A percentile compares a stretch with the other conserved stretches of the same genome.
Evolutionary conservation across 2,888 invertebrate species (phyloP).

Genomic region (Drosophila lacicola): DNA sequence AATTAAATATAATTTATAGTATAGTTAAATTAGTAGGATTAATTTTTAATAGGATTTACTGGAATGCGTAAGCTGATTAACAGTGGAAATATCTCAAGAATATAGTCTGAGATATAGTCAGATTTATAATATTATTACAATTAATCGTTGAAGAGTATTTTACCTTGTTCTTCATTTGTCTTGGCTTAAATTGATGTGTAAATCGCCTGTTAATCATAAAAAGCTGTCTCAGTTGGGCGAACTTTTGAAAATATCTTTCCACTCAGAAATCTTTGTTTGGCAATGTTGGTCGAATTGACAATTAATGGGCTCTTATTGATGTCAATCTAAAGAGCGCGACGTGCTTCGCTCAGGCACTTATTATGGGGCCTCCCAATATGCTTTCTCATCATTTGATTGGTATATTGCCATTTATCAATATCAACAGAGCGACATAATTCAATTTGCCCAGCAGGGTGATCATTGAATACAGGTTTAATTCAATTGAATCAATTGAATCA

Average conservation of each 20-base stretch:
- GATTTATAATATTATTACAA: no score
- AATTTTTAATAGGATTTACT: no score
- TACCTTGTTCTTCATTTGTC: not conserved
- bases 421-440: conserved; percentile 66
- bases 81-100: no score
- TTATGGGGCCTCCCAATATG: conserved; percentile 10
- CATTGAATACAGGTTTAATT: conserved; percentile 47
- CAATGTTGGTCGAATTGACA: conserved; percentile 11
- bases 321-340: conserved; percentile 32
- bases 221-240: not conserved
- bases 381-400: conserved; percentile 63
- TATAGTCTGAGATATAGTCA: no score
- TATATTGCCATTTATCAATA: conserved; percentile 73
- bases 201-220: not conserved
- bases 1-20: no score
- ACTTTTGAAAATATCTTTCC: not conserved
- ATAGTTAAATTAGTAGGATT: no score
- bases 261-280: conserved; percentile 15
- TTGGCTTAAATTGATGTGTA: not conserved
- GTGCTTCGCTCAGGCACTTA: conserved; percentile 25
- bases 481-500: conserved; percentile 76
- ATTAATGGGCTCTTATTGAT: conserved; percentile 48
- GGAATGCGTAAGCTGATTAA: no score
- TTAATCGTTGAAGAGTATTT: not conserved
- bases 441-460: conserved; percentile 47